Evolutionary conservation across 2,797 vertebrate species (phyloP).

Genomic region (Enteromius argenteus): DNA sequence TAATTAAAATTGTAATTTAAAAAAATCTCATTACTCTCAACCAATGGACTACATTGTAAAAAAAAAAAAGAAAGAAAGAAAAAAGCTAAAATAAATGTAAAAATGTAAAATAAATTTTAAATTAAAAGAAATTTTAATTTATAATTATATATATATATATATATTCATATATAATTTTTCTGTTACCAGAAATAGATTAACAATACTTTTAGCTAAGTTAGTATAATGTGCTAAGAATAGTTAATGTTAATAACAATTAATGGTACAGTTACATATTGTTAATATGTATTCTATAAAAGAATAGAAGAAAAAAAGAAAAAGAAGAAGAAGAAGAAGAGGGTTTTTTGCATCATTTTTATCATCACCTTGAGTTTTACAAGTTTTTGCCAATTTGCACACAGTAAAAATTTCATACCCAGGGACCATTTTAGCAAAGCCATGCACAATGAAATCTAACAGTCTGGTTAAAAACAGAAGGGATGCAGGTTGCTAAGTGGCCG

Average conservation of each 20-base stretch:
- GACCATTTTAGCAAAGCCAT: slow-evolving; percentile 47
- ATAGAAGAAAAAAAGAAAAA: background rate
- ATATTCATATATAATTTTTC: too few species aligned
- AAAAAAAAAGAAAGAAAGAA: too few species aligned
- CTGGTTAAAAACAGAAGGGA: slow-evolving; percentile 1
- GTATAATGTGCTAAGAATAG: background rate
- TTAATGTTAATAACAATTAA: background rate
- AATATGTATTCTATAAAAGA: background rate
- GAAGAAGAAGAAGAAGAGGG: too few species aligned
- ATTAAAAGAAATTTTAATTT: background rate
- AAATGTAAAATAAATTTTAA: too few species aligned
- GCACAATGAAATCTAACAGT: background rate
- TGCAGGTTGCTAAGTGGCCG: slow-evolving; percentile 13
- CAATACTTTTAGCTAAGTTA: background rate
- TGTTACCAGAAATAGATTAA: too few species aligned
- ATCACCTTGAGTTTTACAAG: background rate
- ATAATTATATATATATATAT: too few species aligned
- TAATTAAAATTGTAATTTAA: background rate
- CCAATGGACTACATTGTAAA: background rate
- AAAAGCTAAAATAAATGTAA: too few species aligned
- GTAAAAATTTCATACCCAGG: slow-evolving; percentile 49
- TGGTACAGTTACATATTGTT: background rate
- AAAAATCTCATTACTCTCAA: background rate
- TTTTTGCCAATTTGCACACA: slow-evolving; percentile 49
- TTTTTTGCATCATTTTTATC: background rate